phyloP scores from a whole-genome alignment of 2,113 vertebrate genomes.

The Cephalopterus ornatus region DNA sequence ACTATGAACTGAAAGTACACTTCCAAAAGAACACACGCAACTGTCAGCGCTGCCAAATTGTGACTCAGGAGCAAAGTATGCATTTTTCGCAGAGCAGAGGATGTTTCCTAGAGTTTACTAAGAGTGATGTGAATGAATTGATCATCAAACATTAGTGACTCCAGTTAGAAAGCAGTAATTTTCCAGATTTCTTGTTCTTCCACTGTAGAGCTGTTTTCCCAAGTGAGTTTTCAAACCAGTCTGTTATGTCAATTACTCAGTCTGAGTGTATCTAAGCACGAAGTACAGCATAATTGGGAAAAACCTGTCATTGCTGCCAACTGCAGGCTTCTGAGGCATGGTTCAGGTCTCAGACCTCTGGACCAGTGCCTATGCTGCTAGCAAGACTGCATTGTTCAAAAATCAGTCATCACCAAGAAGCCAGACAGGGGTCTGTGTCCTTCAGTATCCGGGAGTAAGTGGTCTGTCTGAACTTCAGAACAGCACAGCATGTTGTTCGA shows the following conservation, averaged over 20 bases:
- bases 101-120: background rate
- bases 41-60: background rate
- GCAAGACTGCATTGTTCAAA: background rate
- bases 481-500: background rate
- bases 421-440: background rate
- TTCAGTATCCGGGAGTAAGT: background rate
- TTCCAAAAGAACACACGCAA: background rate
- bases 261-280: background rate
- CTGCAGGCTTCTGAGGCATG: background rate
- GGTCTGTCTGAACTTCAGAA: background rate
- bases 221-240: background rate
- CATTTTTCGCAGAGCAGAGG: background rate
- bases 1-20: background rate
- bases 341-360: background rate
- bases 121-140: background rate
- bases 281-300: background rate
- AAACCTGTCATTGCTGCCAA: background rate
- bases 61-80: slow-evolving; percentile 47
- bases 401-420: background rate
- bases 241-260: background rate
- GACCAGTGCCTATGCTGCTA: background rate
- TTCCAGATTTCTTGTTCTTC: background rate
- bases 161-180: background rate
- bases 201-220: background rate
- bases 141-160: background rate